A percentile compares a stretch with the other conserved stretches of the same genome.
phyloP scores from a whole-genome alignment of 2,888 invertebrate genomes.

The Alloscopus bannaensis region DNA sequence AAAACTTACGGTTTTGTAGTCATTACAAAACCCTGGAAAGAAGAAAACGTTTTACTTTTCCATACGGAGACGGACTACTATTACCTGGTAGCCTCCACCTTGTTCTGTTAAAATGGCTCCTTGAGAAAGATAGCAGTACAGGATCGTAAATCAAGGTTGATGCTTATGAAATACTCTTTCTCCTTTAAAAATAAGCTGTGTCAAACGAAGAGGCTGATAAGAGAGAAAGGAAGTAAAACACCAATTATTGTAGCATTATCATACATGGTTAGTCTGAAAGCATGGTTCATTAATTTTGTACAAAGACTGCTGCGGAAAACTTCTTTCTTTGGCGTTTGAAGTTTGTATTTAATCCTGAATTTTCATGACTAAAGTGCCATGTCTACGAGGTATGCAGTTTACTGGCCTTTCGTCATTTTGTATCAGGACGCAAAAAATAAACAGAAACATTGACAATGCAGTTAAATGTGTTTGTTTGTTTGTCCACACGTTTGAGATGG shows the following conservation, averaged over 20 bases:
- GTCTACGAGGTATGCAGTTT: not conserved
- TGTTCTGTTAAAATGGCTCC: not conserved
- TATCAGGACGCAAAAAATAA: too few relatives aligned
- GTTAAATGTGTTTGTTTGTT: too few relatives aligned
- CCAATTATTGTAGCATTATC: slow-evolving; percentile 4
- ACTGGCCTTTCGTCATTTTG: too few relatives aligned
- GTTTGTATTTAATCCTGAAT: not conserved
- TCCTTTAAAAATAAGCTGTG: too few relatives aligned
- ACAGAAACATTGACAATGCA: too few relatives aligned
- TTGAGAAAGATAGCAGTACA: not conserved
- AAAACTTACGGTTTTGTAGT: slow-evolving; percentile 31
- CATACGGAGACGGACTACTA: not conserved
- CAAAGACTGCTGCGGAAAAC: not conserved
- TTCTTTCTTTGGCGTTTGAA: not conserved
- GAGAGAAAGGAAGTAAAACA: not conserved
- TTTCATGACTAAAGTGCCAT: not conserved
- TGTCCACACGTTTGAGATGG: too few relatives aligned
- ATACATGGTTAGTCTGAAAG: not conserved
- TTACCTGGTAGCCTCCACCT: not conserved
- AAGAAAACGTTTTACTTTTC: slow-evolving; percentile 14
- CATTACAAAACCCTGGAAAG: slow-evolving; percentile 25
- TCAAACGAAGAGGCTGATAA: not conserved
- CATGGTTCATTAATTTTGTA: not conserved
- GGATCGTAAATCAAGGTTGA: not conserved
- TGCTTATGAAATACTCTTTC: not conserved